These are phyloP conservation scores for Hormaphis cornu DNA, from an alignment of 1,140 invertebrate genomes.

Conservation along the genomic window DNA sequence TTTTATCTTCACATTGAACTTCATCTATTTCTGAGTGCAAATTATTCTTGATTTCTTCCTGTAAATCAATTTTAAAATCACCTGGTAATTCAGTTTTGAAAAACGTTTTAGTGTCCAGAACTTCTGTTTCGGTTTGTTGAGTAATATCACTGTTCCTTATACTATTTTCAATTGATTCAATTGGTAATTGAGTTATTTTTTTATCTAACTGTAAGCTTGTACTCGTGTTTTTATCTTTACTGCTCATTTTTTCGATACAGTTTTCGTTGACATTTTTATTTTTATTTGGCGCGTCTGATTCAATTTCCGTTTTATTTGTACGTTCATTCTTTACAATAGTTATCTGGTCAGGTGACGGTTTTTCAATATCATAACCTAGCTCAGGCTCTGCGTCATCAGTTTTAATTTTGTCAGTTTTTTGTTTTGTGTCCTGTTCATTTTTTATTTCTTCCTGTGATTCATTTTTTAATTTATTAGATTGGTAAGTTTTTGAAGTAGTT, in stretches of 20 bases:
- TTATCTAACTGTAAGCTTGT: conserved; percentile 27
- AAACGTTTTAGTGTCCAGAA: too few species aligned
- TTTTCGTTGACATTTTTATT: conserved; percentile 37
- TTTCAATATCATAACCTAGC: conserved; percentile 39
- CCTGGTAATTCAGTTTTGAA: too few species aligned
- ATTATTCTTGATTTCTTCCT: background rate
- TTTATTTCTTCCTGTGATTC: too few species aligned
- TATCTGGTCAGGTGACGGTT: conserved; percentile 35
- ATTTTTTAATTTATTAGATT: too few species aligned
- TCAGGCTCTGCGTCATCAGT: conserved; percentile 27
- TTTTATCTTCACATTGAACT: too few species aligned
- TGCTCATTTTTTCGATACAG: conserved; percentile 38
- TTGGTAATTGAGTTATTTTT: conserved; percentile 33
- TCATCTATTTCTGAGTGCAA: background rate
- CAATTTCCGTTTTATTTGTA: conserved; percentile 39
- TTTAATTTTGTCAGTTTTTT: background rate
- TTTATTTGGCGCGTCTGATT: conserved; percentile 33
- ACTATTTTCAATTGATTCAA: conserved; percentile 13
- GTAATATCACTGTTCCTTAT: conserved; percentile 14
- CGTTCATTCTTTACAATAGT: conserved; percentile 39
- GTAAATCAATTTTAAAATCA: too few species aligned
- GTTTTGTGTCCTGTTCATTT: background rate
- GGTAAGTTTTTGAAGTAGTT: too few species aligned
- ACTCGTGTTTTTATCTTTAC: conserved; percentile 41
- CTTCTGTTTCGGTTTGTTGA: too few species aligned